Percentiles rank a stretch among this genome's conserved stretches.
These are phyloP conservation scores for Drosophila kurseongensis DNA, from an alignment of 1,140 invertebrate genomes.

Conservation along the genomic window DNA sequence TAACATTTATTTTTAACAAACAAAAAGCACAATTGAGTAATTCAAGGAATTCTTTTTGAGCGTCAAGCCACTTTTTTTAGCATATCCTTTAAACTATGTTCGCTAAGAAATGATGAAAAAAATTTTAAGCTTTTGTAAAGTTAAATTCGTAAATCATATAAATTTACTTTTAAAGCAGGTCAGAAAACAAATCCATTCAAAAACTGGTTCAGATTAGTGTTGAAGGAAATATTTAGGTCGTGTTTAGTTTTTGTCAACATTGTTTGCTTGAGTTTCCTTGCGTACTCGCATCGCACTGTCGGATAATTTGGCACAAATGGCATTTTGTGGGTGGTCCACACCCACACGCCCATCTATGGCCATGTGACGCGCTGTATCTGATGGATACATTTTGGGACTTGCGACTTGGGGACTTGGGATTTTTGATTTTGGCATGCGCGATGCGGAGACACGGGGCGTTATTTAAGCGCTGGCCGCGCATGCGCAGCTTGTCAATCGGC, in stretches of 20 bases:
- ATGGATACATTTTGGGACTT: constrained; percentile 19
- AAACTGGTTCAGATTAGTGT: background rate
- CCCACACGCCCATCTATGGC: constrained; percentile 24
- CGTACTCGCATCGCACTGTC: background rate
- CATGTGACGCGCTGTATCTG: constrained; percentile 54
- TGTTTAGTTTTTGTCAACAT: background rate
- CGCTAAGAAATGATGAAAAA: no score
- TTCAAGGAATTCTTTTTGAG: background rate
- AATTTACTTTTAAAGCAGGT: no score
- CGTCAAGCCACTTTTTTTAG: no score
- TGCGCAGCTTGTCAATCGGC: constrained; percentile 66
- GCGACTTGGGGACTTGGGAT: background rate
- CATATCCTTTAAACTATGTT: no score
- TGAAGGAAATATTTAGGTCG: background rate
- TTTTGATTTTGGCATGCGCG: constrained; percentile 66
- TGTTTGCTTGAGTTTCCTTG: background rate
- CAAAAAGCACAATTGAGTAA: background rate
- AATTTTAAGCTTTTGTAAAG: no score
- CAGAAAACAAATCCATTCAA: background rate
- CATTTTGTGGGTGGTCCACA: constrained; percentile 30
- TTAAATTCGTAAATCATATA: no score
- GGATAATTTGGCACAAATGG: constrained; percentile 4
- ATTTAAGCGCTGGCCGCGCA: constrained; percentile 64
- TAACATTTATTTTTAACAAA: background rate
- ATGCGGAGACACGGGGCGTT: constrained; percentile 53